Evolutionary conservation across 2,888 invertebrate species (phyloP).

Genomic region (Agrochola lychnidis): DNA sequence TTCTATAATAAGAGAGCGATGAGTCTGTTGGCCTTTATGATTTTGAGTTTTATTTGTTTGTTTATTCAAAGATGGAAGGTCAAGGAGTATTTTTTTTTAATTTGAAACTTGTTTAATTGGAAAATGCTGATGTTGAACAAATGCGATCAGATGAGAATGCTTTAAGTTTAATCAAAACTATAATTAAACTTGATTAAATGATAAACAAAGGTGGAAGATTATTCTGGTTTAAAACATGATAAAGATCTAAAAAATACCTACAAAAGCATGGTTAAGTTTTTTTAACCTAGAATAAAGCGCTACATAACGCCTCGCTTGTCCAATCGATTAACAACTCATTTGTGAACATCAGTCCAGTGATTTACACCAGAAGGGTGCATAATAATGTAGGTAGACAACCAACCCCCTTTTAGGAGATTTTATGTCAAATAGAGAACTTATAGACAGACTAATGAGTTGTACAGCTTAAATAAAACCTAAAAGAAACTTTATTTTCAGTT

Average conservation of each 20-base stretch:
- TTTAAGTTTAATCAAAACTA: background rate
- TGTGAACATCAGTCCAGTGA: constrained; percentile 57
- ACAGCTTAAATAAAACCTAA: background rate
- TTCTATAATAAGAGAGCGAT: constrained; percentile 19
- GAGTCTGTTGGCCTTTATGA: constrained; percentile 24
- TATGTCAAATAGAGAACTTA: background rate
- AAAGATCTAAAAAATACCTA: background rate
- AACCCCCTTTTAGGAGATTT: background rate
- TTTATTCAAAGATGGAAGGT: constrained; percentile 26
- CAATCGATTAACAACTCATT: constrained; percentile 54
- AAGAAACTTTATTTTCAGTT: background rate
- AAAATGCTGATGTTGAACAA: background rate
- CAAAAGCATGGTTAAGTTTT: background rate
- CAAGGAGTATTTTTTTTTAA: background rate
- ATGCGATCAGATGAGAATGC: background rate
- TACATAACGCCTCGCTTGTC: constrained; percentile 35
- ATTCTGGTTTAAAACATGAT: background rate
- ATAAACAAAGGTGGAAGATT: background rate
- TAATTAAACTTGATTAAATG: background rate
- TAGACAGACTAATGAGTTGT: background rate
- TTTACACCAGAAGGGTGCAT: constrained; percentile 34
- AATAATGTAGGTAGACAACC: background rate
- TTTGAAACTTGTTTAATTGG: background rate
- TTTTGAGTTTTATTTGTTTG: constrained; percentile 4
- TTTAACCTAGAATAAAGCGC: constrained; percentile 1